These are phyloP conservation scores for Bagarius yarrelli DNA, from an alignment of 2,113 vertebrate genomes.

Conservation along the genomic window DNA sequence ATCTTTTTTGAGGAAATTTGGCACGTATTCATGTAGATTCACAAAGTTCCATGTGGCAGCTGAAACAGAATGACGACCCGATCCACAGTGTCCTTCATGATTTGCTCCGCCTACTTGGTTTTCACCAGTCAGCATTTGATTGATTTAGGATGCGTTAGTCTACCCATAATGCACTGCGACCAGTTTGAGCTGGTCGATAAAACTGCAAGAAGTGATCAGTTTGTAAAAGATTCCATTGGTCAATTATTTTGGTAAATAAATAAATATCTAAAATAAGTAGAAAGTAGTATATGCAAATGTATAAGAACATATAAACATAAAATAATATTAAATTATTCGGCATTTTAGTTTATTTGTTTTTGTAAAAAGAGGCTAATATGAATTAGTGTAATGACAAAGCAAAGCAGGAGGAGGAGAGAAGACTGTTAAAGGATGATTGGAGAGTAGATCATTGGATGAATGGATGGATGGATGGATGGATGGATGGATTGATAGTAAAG, in stretches of 20 bases:
- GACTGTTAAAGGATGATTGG: neutral
- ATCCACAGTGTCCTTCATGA: slow-evolving; percentile 13
- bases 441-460: neutral
- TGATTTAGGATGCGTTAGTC: neutral
- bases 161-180: neutral
- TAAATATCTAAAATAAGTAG: neutral
- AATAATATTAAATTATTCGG: too few relatives aligned
- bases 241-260: neutral
- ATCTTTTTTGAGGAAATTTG: neutral
- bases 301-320: neutral
- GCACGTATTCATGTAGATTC: neutral
- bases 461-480: neutral
- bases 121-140: neutral
- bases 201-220: neutral
- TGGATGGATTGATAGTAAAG: neutral
- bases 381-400: slow-evolving; percentile 2
- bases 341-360: neutral
- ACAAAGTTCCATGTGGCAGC: slow-evolving; percentile 22
- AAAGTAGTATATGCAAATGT: neutral
- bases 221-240: neutral
- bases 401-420: neutral
- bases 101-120: slow-evolving; percentile 31
- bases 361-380: neutral
- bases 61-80: neutral
- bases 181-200: neutral